A percentile compares a stretch with the other conserved stretches of the same genome.
Conservation (phyloP, 2,113 vertebrate species). For the Leptocoma aspasia region DNA sequence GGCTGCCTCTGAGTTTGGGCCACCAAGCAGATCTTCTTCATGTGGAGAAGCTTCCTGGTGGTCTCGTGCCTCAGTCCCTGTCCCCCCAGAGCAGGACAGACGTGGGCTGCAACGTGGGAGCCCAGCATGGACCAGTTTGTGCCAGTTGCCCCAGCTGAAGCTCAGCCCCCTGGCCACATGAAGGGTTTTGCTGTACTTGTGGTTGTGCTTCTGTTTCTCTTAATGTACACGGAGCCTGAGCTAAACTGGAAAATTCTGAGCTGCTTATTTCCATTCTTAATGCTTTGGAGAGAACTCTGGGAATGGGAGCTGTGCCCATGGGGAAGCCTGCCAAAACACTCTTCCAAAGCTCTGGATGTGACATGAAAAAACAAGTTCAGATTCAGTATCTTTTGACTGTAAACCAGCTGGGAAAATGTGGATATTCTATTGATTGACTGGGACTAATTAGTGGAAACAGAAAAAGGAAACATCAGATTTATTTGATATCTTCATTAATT, state of each 20-base stretch:
- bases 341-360: slow-evolving; percentile 12
- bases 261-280: slow-evolving; percentile 57
- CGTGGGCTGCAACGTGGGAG: fast-evolving
- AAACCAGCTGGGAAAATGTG: slow-evolving; percentile 17
- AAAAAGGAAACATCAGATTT: background rate
- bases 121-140: background rate
- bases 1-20: background rate
- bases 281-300: slow-evolving; percentile 41
- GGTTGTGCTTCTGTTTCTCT: slow-evolving; percentile 31
- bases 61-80: background rate
- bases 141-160: background rate
- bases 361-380: slow-evolving; percentile 38
- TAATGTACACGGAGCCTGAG: background rate
- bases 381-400: slow-evolving; percentile 4
- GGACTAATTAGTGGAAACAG: background rate
- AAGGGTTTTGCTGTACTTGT: background rate
- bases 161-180: background rate
- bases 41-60: background rate
- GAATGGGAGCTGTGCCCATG: slow-evolving; percentile 5
- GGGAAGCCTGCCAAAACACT: background rate
- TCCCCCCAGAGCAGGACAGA: background rate
- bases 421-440: background rate
- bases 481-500: background rate
- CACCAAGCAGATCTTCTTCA: background rate
- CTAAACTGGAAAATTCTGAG: slow-evolving; percentile 55